phyloP scores from a whole-genome alignment of 1,140 invertebrate species.

The Hycleus cichorii region DNA sequence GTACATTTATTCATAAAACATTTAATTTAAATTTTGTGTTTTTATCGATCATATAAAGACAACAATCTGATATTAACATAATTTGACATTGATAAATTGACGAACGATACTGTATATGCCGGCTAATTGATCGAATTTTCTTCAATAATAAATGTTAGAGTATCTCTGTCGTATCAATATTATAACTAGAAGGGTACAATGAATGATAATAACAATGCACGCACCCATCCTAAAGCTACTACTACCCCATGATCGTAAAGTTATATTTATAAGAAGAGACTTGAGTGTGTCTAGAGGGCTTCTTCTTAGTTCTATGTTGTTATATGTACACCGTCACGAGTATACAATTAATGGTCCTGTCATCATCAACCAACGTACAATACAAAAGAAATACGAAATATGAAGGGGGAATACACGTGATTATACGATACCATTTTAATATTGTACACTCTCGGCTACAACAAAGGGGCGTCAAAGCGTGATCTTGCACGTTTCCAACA shows the following conservation, averaged over 20 bases:
- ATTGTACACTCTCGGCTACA: neutral
- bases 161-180: too few species aligned
- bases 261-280: neutral
- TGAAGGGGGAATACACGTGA: constrained; percentile 4
- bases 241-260: constrained; percentile 3
- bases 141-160: too few species aligned
- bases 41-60: too few species aligned
- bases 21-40: too few species aligned
- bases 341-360: constrained; percentile 11
- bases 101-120: too few species aligned
- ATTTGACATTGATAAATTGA: too few species aligned
- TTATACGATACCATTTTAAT: constrained; percentile 11
- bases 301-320: constrained; percentile 7
- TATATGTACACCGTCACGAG: constrained; percentile 4
- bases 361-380: constrained; percentile 10
- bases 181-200: too few species aligned
- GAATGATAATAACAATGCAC: constrained; percentile 11
- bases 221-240: neutral
- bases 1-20: too few species aligned
- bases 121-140: too few species aligned
- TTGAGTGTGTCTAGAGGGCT: constrained; percentile 6
- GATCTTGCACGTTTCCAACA: constrained; percentile 1
- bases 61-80: too few species aligned
- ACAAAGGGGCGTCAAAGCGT: constrained; percentile 9
- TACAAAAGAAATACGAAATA: neutral